Conservation (phyloP, 2,797 vertebrate genomes). For the Melanotaenia trifasciata region DNA sequence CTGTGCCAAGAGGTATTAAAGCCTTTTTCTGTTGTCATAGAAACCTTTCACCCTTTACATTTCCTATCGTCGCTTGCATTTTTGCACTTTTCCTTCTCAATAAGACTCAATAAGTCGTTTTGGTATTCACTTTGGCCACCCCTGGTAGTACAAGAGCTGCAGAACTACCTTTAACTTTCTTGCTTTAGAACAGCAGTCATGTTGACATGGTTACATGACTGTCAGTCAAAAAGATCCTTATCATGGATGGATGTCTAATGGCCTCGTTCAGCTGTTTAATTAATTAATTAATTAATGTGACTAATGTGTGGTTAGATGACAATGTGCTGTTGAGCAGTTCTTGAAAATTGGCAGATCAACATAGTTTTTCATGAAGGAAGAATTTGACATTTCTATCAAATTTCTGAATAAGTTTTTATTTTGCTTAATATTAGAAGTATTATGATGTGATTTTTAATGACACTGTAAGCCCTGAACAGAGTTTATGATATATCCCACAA, state of each 20-base stretch:
- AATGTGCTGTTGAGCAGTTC: constrained; percentile 10
- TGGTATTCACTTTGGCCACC: constrained; percentile 45
- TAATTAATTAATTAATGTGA: neutral
- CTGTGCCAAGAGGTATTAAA: constrained; percentile 66
- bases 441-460: neutral
- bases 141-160: constrained; percentile 35
- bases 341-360: constrained; percentile 47
- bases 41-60: constrained; percentile 77
- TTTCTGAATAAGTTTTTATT: neutral
- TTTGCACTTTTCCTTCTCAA: constrained; percentile 66
- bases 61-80: constrained; percentile 70
- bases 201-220: constrained; percentile 24
- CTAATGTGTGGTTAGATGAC: neutral
- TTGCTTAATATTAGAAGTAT: neutral
- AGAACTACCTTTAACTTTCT: constrained; percentile 17
- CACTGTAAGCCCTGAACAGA: neutral
- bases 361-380: constrained; percentile 26
- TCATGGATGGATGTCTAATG: neutral
- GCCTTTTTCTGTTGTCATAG: constrained; percentile 80
- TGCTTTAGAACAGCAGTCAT: neutral
- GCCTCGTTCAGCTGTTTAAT: neutral
- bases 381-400: neutral
- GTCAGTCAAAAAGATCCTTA: constrained; percentile 43
- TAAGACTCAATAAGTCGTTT: constrained; percentile 27
- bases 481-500: neutral